phyloP scores from a whole-genome alignment of 2,797 vertebrate genomes.

The Neosalanx taihuensis region DNA sequence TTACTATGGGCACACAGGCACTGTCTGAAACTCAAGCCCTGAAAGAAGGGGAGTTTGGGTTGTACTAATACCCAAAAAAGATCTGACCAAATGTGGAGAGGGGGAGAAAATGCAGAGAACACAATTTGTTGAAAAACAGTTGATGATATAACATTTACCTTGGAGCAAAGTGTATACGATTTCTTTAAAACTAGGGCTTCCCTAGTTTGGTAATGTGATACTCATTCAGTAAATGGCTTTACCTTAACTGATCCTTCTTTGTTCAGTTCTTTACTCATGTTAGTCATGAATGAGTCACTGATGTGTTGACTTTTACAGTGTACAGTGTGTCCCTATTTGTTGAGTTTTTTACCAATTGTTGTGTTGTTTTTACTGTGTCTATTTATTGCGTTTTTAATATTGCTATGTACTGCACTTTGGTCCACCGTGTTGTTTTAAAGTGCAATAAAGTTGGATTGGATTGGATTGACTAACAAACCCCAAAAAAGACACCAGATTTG shows the following conservation, averaged over 20 bases:
- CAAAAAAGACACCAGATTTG: neutral
- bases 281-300: neutral
- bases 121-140: slow-evolving; percentile 25
- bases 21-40: slow-evolving; percentile 65
- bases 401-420: no score
- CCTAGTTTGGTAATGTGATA: neutral
- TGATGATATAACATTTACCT: slow-evolving; percentile 27
- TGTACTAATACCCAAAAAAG: slow-evolving; percentile 53
- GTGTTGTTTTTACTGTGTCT: no score
- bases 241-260: neutral
- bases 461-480: neutral
- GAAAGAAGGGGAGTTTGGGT: slow-evolving; percentile 59
- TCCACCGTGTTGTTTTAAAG: no score
- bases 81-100: slow-evolving; percentile 58
- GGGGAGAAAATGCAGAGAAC: slow-evolving; percentile 35
- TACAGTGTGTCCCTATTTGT: no score
- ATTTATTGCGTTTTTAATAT: no score
- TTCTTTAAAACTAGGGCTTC: slow-evolving; percentile 17
- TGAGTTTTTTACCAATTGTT: no score
- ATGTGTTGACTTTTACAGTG: no score
- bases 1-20: slow-evolving; percentile 52
- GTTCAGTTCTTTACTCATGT: neutral
- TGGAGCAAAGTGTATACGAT: slow-evolving; percentile 19
- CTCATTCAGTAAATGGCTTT: neutral
- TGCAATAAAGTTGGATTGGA: no score